phyloP scores from a whole-genome alignment of 1,140 invertebrate species.

The Copidosoma floridanum region DNA sequence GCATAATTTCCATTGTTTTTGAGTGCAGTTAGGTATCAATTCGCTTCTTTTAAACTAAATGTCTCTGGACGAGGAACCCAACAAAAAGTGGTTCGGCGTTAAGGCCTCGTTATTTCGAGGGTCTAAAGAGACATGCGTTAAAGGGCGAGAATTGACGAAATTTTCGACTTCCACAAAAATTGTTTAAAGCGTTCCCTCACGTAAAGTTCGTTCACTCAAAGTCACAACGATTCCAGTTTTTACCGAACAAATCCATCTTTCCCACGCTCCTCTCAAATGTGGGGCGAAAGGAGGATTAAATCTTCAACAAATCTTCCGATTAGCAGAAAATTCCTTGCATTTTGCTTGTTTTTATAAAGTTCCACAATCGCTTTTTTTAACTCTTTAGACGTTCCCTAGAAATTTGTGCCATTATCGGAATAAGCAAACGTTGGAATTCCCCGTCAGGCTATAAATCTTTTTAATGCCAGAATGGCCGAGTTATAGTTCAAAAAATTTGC shows the following conservation, averaged over 20 bases:
- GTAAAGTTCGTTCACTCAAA: background rate
- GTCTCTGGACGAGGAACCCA: too few relatives aligned
- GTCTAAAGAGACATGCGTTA: too few relatives aligned
- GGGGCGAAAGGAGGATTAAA: background rate
- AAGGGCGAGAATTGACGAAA: too few relatives aligned
- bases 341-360: too few relatives aligned
- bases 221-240: background rate
- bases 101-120: background rate
- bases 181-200: background rate
- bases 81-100: too few relatives aligned
- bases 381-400: background rate
- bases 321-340: background rate
- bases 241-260: background rate
- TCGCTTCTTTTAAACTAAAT: background rate
- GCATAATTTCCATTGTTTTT: background rate
- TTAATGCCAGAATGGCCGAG: background rate
- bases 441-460: background rate
- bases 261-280: background rate
- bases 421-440: background rate
- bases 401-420: background rate
- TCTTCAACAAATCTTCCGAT: background rate
- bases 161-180: too few relatives aligned
- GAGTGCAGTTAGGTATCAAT: background rate
- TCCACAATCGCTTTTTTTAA: too few relatives aligned
- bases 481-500: background rate